Percentiles rank a stretch among this genome's conserved stretches.
Evolutionary conservation across 1,140 invertebrate genomes (phyloP).

Genomic region (Daktulosphaira vitifoliae): DNA sequence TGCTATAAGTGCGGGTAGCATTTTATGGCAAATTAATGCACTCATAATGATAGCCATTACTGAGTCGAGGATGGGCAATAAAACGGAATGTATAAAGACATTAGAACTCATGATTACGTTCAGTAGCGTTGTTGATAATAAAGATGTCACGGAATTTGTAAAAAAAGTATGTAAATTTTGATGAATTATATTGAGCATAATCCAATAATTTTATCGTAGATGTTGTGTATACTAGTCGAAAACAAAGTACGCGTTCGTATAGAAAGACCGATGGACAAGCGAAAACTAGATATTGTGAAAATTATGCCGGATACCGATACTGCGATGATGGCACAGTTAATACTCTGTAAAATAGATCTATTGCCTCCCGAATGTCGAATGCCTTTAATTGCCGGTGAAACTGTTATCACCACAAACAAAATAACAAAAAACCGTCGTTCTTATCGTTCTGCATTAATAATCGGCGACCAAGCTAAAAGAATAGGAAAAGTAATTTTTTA

Average conservation of each 20-base stretch:
- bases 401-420: neutral
- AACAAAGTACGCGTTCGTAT: neutral
- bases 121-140: neutral
- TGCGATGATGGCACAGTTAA: too few species aligned
- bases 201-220: neutral
- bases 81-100: neutral
- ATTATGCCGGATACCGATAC: neutral
- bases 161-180: neutral
- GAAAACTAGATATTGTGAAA: neutral
- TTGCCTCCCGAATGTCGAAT: neutral
- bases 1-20: neutral
- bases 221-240: neutral
- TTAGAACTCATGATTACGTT: neutral
- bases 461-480: too few species aligned
- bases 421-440: neutral
- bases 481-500: too few species aligned
- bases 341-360: neutral
- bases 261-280: neutral
- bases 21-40: neutral
- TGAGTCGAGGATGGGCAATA: slow-evolving; percentile 2
- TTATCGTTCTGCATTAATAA: too few species aligned
- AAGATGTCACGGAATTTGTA: neutral
- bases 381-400: neutral
- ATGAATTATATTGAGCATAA: neutral
- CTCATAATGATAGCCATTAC: neutral